These are phyloP conservation scores for Semicossyphus pulcher DNA, from an alignment of 2,113 vertebrate species.

Conservation along the genomic window DNA sequence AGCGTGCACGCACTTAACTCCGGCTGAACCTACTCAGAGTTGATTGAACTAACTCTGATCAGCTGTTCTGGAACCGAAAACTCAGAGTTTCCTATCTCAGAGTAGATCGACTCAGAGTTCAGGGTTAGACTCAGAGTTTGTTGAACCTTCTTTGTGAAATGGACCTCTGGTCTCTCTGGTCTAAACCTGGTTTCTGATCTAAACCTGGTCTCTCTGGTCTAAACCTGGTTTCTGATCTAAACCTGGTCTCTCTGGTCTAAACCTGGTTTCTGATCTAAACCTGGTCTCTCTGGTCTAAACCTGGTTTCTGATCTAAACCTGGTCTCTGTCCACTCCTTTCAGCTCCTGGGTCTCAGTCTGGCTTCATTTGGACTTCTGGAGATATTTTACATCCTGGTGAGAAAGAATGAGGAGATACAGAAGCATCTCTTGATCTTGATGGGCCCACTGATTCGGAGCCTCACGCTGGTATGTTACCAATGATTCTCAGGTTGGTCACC, in stretches of 20 bases:
- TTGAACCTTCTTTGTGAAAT: too few relatives aligned
- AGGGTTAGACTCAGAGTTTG: too few relatives aligned
- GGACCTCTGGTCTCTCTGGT: too few relatives aligned
- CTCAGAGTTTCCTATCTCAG: too few relatives aligned
- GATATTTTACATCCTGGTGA: slow-evolving; percentile 74
- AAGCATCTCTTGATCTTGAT: slow-evolving; percentile 74
- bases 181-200: background rate
- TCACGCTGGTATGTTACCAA: slow-evolving; percentile 72
- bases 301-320: background rate
- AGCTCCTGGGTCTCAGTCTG: slow-evolving; percentile 75
- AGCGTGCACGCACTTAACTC: too few relatives aligned
- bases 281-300: background rate
- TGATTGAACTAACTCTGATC: too few relatives aligned
- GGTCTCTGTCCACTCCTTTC: background rate
- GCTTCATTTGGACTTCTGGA: slow-evolving; percentile 76
- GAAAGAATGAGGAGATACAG: slow-evolving; percentile 58
- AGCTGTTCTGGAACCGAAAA: too few relatives aligned
- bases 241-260: background rate
- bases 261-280: background rate
- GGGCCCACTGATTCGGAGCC: slow-evolving; percentile 71
- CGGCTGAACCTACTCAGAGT: too few relatives aligned
- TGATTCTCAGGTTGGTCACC: background rate
- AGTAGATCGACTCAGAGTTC: too few relatives aligned
- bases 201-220: background rate
- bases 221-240: background rate